Evolutionary conservation across 2,888 invertebrate genomes (phyloP), one percentile per base, ranked within the genome.

Genomic region (Lagria hirta): DNA sequence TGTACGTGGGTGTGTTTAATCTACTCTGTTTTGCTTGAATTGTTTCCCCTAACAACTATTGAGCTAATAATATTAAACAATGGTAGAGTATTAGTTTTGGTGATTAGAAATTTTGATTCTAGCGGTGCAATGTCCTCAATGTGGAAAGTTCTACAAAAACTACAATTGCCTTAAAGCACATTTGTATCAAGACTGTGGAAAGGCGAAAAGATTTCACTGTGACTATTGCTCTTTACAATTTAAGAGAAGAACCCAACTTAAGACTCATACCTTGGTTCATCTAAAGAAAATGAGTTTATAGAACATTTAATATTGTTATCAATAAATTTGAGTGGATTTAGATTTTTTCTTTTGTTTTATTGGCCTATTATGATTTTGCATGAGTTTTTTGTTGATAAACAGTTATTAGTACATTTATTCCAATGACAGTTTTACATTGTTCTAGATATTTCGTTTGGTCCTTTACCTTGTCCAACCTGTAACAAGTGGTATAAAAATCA

Each of bases 401-500:
- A n/a, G n/a, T n/a, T n/a, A n/a, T n/a, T n/a, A n/a, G n/a, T n/a
- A n/a, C n/a, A n/a, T n/a, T n/a, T n/a, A n/a, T n/a, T n/a, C n/a
- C n/a, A n/a, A n/a, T n/a, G n/a, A n/a, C n/a, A n/a, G n/a, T n/a
- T n/a, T n/a, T n/a, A n/a, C n/a, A n/a, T 35, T 35, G 35, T 35
- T 35, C 18, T 35, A 35, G 35, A 35, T 35, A 5, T 35, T n/a
- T 26, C 35, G 7, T 14, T 11, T n/a, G 35, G 35, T 26, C 35
- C 35, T 26, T 35, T 35, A 26, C 35, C 35, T 35, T 61, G 61
- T 35, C 57, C 54, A 11, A 52, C 53, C 12, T 62, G 61, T 42
- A 33, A 40, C 5, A 57, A 53, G 43, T 24, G 22, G 18, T 62
- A 62, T 44, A 61, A 58, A 43, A 62, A 60, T 34, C 16, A 33